Conservation (phyloP, 2,888 invertebrate genomes). For the Ectobius pallidus region DNA sequence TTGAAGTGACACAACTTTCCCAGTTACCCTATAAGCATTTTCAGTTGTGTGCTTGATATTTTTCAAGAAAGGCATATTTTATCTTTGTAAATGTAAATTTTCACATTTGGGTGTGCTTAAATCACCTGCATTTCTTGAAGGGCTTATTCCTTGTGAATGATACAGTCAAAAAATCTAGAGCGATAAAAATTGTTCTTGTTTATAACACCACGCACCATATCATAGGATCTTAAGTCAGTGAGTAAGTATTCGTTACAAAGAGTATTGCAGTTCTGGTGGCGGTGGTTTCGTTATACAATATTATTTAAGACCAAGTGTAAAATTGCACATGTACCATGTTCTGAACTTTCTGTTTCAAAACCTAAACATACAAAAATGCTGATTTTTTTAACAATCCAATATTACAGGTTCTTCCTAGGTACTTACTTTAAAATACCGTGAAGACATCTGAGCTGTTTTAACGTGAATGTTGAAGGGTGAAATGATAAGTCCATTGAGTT, state of each 20-base stretch:
- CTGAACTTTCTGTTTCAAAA: constrained; percentile 19
- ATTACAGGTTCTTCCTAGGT: too few relatives aligned
- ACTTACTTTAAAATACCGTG: too few relatives aligned
- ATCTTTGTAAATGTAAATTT: not conserved
- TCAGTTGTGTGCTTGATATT: constrained; percentile 4
- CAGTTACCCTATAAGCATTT: not conserved
- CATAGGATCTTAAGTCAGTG: constrained; percentile 61
- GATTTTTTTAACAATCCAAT: too few relatives aligned
- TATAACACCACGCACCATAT: constrained; percentile 63
- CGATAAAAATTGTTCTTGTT: constrained; percentile 46
- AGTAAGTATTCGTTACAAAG: constrained; percentile 45
- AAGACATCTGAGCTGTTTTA: too few relatives aligned
- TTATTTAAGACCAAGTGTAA: constrained; percentile 37
- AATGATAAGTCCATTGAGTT: too few relatives aligned
- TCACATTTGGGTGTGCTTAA: not conserved
- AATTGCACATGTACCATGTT: constrained; percentile 40
- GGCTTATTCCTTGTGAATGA: constrained; percentile 17
- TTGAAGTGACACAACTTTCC: too few relatives aligned
- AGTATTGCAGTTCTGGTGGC: constrained; percentile 44
- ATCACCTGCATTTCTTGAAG: constrained; percentile 2
- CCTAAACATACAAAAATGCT: too few relatives aligned
- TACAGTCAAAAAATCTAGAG: constrained; percentile 25
- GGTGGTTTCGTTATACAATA: constrained; percentile 42
- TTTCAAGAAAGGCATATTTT: not conserved
- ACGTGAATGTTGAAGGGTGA: too few relatives aligned